Evolutionary conservation across 64 coral and sea anemone species (phyloP).

Genomic region (Stichodactyla mertensii): DNA sequence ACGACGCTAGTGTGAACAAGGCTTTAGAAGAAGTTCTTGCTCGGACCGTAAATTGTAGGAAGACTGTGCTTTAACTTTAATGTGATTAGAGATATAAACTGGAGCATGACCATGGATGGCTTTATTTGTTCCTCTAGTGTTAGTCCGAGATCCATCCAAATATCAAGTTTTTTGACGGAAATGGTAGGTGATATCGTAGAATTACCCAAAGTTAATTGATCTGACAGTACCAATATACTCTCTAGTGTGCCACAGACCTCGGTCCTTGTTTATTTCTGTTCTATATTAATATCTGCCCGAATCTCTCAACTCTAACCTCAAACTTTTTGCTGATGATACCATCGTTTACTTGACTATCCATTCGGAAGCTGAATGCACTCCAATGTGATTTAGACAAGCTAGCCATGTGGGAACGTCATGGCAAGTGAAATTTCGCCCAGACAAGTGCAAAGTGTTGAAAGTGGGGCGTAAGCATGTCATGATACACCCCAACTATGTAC

Average conservation of each 20-base stretch:
- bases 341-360: slow-evolving; percentile 6
- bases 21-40: no score
- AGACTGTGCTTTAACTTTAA: no score
- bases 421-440: slow-evolving; percentile 2
- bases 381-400: slow-evolving; percentile 6
- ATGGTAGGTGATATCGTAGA: no score
- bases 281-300: slow-evolving; percentile 3
- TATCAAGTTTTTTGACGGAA: no score
- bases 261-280: slow-evolving; percentile 26
- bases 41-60: no score
- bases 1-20: no score
- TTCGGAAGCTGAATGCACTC: not conserved
- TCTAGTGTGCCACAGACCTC: not conserved
- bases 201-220: no score
- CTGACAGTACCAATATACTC: not conserved
- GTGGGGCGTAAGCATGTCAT: not conserved
- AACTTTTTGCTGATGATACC: slow-evolving; percentile 18
- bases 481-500: not conserved
- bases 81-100: no score
- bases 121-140: no score
- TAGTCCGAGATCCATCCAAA: no score
- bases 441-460: not conserved
- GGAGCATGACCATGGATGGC: no score
- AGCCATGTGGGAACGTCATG: not conserved
- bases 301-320: not conserved